phyloP scores from a whole-genome alignment of 2,888 invertebrate genomes.

The Sesamia inferens region DNA sequence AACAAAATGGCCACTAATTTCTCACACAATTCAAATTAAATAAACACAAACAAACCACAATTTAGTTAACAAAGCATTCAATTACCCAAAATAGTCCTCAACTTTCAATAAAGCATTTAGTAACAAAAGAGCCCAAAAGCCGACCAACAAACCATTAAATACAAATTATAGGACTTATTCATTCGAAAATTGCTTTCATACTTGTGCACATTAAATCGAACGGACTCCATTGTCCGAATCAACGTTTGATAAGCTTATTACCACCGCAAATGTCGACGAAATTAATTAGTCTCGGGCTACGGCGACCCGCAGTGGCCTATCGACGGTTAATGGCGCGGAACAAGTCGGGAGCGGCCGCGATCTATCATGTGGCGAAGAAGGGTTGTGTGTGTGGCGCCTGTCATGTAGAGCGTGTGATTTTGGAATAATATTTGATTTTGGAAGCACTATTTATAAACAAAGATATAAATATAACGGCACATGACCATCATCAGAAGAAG shows the following conservation, averaged over 20 bases:
- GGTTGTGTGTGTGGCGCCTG: constrained; percentile 10
- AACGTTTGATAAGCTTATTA: constrained; percentile 88
- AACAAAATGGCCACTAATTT: constrained; percentile 16
- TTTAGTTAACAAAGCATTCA: constrained; percentile 27
- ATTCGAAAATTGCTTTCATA: constrained; percentile 59
- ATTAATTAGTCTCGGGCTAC: constrained; percentile 85
- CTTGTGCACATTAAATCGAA: constrained; percentile 65
- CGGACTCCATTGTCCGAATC: constrained; percentile 72
- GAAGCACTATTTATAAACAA: background rate
- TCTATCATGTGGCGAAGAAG: constrained; percentile 45
- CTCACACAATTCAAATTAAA: constrained; percentile 10
- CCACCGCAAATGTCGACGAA: constrained; percentile 82
- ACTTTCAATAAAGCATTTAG: constrained; percentile 46
- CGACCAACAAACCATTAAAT: constrained; percentile 43
- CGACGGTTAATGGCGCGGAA: constrained; percentile 68
- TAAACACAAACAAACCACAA: constrained; percentile 14
- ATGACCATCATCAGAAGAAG: too few relatives aligned
- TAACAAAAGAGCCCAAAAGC: constrained; percentile 51
- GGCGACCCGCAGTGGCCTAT: constrained; percentile 75
- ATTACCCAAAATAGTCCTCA: constrained; percentile 37
- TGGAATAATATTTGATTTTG: background rate
- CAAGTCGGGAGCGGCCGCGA: constrained; percentile 53
- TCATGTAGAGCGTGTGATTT: constrained; percentile 16
- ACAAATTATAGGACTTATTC: constrained; percentile 57
- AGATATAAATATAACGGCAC: too few relatives aligned